Evolutionary conservation across 2,797 vertebrate genomes (phyloP).

Genomic region (Phrynocephalus forsythii): DNA sequence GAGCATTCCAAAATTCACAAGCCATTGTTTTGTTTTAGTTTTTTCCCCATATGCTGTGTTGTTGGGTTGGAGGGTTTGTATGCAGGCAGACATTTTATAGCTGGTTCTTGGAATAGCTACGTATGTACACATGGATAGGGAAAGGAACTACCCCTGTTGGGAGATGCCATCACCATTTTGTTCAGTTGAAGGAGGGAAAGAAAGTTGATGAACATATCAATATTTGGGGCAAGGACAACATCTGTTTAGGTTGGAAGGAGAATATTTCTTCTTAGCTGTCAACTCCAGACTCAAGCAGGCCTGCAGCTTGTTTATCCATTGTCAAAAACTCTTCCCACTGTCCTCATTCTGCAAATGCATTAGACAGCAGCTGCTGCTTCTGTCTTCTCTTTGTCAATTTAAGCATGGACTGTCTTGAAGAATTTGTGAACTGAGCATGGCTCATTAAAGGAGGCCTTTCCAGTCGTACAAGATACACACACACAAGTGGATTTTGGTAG

Average conservation of each 20-base stretch:
- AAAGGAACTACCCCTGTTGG: too few species aligned
- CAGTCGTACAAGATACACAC: background rate
- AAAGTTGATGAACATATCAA: background rate
- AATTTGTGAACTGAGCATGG: background rate
- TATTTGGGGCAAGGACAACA: background rate
- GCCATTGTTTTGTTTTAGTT: too few species aligned
- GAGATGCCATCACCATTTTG: background rate
- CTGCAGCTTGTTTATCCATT: conserved; percentile 9
- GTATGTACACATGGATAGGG: background rate
- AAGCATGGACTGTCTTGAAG: background rate
- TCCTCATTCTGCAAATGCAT: conserved; percentile 1
- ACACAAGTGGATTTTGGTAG: background rate
- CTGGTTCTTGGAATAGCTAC: background rate
- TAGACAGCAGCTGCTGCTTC: background rate
- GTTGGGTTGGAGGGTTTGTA: background rate
- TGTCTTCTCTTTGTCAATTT: conserved; percentile 14
- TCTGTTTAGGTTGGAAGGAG: background rate
- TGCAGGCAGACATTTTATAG: background rate
- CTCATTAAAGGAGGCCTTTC: background rate
- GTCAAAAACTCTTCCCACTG: background rate
- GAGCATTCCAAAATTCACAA: background rate
- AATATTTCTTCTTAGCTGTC: conserved; percentile 15
- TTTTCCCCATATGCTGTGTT: too few species aligned
- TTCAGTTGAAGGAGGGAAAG: background rate
- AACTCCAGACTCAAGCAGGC: background rate